phyloP scores from a whole-genome alignment of 2,113 vertebrate species.

The Zingel zingel region DNA sequence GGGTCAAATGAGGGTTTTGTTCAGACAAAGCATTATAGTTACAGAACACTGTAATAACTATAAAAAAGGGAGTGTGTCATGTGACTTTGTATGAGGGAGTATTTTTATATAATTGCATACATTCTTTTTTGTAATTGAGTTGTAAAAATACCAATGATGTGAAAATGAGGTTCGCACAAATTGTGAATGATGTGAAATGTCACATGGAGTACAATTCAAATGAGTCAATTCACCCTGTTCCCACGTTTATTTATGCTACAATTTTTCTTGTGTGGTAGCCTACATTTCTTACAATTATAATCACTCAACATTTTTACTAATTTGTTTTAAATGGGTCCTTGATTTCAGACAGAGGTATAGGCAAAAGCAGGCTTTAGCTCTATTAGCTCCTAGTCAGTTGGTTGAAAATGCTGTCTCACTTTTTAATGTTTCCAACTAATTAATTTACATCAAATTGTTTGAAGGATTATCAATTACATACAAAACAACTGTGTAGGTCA shows the following conservation, averaged over 20 bases:
- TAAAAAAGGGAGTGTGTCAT: neutral
- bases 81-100: neutral
- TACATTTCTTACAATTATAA: neutral
- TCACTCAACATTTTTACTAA: neutral
- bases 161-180: neutral
- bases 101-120: neutral
- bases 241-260: neutral
- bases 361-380: neutral
- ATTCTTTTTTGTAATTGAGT: neutral
- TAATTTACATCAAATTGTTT: too few species aligned
- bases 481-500: too few species aligned
- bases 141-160: neutral
- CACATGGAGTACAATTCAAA: neutral
- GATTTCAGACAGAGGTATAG: neutral
- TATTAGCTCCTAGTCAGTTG: neutral
- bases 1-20: slow-evolving; percentile 22
- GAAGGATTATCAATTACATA: too few species aligned
- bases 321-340: neutral
- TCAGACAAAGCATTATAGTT: neutral
- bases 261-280: neutral
- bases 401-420: neutral
- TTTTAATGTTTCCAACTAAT: neutral
- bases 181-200: neutral
- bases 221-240: neutral
- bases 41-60: neutral